phyloP scores from a whole-genome alignment of 2,888 invertebrate genomes.

The Helicoverpa assulta region DNA sequence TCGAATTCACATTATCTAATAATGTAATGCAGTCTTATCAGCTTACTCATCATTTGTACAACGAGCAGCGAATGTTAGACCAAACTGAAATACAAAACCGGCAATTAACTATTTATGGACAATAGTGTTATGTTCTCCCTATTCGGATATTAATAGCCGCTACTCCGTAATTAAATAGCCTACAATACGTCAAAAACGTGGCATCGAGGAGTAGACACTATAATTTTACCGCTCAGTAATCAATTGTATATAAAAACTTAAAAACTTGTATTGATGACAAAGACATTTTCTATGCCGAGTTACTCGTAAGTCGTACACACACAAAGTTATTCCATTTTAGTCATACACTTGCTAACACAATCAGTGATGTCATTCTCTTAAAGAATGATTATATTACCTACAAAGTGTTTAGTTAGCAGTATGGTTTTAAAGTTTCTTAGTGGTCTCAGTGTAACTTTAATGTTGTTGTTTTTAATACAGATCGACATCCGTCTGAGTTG shows the following conservation, averaged over 20 bases:
- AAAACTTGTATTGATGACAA: slow-evolving; percentile 43
- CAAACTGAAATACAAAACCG: not conserved
- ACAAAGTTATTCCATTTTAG: slow-evolving; percentile 56
- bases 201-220: slow-evolving; percentile 32
- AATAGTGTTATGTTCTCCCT: slow-evolving; percentile 4
- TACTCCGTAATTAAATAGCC: slow-evolving; percentile 12
- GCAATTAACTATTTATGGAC: not conserved
- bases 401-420: slow-evolving; percentile 40
- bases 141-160: slow-evolving; percentile 18
- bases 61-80: slow-evolving; percentile 10
- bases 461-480: slow-evolving; percentile 31
- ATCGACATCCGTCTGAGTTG: slow-evolving; percentile 24
- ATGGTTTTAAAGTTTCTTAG: slow-evolving; percentile 34
- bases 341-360: slow-evolving; percentile 65
- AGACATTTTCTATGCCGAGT: slow-evolving; percentile 35
- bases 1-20: not conserved
- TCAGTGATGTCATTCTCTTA: slow-evolving; percentile 70
- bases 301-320: slow-evolving; percentile 15
- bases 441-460: slow-evolving; percentile 28
- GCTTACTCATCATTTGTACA: not conserved
- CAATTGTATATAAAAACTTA: slow-evolving; percentile 41
- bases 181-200: slow-evolving; percentile 22
- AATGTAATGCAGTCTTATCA: not conserved
- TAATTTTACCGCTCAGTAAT: slow-evolving; percentile 45
- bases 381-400: slow-evolving; percentile 53